Conservation (phyloP, 2,797 vertebrate genomes). For the Amblyraja radiata region DNA sequence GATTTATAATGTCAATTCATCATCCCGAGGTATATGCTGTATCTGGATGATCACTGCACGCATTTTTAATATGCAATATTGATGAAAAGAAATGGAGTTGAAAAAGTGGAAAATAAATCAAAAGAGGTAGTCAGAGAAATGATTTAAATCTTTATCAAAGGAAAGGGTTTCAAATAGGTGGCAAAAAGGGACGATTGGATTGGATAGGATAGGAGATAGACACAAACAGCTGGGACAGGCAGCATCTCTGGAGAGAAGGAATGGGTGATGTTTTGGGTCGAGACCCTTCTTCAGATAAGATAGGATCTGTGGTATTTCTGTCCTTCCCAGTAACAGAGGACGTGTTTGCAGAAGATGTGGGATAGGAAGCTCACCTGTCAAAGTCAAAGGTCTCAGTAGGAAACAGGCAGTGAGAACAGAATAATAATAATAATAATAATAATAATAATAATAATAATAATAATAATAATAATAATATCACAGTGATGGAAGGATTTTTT, state of each 20-base stretch:
- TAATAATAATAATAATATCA: background rate
- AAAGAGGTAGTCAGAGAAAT: background rate
- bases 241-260: too few species aligned
- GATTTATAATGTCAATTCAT: background rate
- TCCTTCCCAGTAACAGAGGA: background rate
- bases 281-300: too few species aligned
- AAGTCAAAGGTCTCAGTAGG: background rate
- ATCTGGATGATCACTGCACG: background rate
- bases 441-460: background rate
- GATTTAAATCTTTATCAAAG: background rate
- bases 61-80: background rate
- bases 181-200: background rate
- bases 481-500: background rate
- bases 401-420: too few species aligned
- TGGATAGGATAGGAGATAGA: background rate
- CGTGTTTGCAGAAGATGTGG: too few species aligned
- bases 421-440: background rate
- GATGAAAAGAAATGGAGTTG: too few species aligned
- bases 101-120: too few species aligned
- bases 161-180: background rate
- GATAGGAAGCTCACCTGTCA: background rate
- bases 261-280: too few species aligned
- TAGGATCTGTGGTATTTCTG: too few species aligned
- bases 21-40: background rate
- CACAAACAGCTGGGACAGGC: too few species aligned